Conservation (phyloP, 2,113 vertebrate species). For the Thomomys bottae region DNA sequence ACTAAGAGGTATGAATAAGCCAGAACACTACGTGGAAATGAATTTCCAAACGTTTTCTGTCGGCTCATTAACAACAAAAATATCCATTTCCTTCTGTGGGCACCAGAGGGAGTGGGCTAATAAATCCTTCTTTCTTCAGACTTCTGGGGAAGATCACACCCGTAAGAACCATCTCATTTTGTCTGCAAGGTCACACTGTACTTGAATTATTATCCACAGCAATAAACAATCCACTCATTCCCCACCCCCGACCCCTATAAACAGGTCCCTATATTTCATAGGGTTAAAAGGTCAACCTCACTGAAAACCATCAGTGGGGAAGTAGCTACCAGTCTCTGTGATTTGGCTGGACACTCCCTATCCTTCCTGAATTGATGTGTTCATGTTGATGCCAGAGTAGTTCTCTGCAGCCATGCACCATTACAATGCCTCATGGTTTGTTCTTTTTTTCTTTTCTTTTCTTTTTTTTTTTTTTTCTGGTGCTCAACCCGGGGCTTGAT, state of each 20-base stretch:
- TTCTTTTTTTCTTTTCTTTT: too few species aligned
- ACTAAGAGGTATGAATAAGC: background rate
- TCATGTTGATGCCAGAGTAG: background rate
- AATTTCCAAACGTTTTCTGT: background rate
- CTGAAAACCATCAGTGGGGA: background rate
- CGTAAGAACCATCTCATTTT: constrained; percentile 27
- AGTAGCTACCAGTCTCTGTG: background rate
- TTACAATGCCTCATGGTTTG: too few species aligned
- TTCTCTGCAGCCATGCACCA: background rate
- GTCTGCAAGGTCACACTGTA: constrained; percentile 44
- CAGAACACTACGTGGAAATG: background rate
- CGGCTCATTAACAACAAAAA: constrained; percentile 15
- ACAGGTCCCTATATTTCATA: background rate
- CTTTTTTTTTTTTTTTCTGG: too few species aligned
- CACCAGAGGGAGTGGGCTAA: background rate
- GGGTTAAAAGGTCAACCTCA: constrained; percentile 33
- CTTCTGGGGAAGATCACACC: background rate
- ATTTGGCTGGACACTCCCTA: background rate
- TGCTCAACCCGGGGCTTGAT: too few species aligned
- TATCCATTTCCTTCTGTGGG: background rate
- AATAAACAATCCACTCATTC: constrained; percentile 33
- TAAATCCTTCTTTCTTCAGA: constrained; percentile 36
- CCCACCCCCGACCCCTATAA: constrained; percentile 45
- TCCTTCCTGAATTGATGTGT: background rate
- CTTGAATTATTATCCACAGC: constrained; percentile 56